Evolutionary conservation across 2,888 invertebrate genomes (phyloP), one percentile per base, ranked within the genome.

Genomic region (Lasius fuliginosus): DNA sequence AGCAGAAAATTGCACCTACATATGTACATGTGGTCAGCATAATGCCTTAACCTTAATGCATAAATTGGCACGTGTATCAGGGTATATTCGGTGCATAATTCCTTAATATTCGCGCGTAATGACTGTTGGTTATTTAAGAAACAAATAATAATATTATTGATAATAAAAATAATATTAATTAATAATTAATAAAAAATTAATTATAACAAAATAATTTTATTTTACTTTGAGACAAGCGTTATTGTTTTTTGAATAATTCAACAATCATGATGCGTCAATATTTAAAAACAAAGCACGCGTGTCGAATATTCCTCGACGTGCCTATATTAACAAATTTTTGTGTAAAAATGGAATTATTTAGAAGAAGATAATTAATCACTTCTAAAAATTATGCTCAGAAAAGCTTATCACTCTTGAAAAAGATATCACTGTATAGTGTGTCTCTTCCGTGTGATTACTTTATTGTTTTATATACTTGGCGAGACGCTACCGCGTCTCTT

Each of bases 391-490:
- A 49, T 49, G 18, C 18, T 6, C 12, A 49, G 49, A 49, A 18
- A 49, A n/a, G 6, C 6, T 6, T 49, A 49, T n/a, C 18, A 49
- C 1, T 49, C 6, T 49, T 1, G 18, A 0, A n/a, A 49, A 12
- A 49, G 6, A n/a, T 49, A 18, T 49, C 8, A n/a, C 49, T 49
- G 8, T n/a, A 49, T n/a, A 49, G 18, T 6, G 18, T 6, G 6
- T 49, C 6, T 49, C 18, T 49, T 49, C 18, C 2, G 49, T 2
- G 2, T 1, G 8, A n/a, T n/a, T 6, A 18, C 8, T 18, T 49
- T 49, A 49, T 49, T 18, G 18, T 5, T 49, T 49, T 18, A 18
- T 18, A 18, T 49, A 49, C 27, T 84, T 86, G 76, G 81, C 86
- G 53, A 11, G 56, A 5, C 58, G 36, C 3, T n/a, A 76, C 36